Conservation (phyloP, 1,140 invertebrate species). For the Scaptomyza montana region DNA sequence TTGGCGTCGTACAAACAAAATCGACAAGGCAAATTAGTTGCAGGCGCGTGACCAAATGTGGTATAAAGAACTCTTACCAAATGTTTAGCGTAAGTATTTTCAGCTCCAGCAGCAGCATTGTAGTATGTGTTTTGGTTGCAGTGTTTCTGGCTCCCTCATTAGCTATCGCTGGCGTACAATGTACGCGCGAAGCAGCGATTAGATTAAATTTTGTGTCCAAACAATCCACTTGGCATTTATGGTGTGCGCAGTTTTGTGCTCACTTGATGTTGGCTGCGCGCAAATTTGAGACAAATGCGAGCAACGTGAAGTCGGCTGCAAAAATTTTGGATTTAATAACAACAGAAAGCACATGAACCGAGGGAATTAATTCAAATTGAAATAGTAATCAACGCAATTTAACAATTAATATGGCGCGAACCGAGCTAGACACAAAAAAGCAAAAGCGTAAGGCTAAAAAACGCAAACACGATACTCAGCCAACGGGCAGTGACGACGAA, state of each 20-base stretch:
- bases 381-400: conserved; percentile 5
- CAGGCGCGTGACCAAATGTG: conserved; percentile 20
- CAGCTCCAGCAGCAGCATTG: conserved; percentile 73
- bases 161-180: conserved; percentile 29
- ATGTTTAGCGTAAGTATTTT: conserved; percentile 82
- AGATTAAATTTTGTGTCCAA: conserved; percentile 45
- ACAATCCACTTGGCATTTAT: conserved; percentile 28
- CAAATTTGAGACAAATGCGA: background rate
- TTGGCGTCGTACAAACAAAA: conserved; percentile 7
- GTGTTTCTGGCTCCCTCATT: conserved; percentile 38
- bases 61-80: conserved; percentile 55
- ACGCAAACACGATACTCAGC: conserved; percentile 56
- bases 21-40: conserved; percentile 28
- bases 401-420: conserved; percentile 61
- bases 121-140: conserved; percentile 24
- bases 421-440: conserved; percentile 57
- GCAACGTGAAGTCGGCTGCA: conserved; percentile 17
- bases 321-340: conserved; percentile 6
- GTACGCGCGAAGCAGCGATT: conserved; percentile 47
- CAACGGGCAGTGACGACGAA: conserved; percentile 59
- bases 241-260: conserved; percentile 1
- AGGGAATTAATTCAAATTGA: conserved; percentile 25
- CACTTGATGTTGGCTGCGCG: conserved; percentile 23
- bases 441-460: conserved; percentile 65
- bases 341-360: conserved; percentile 38